Evolutionary conservation across 2,797 vertebrate genomes (phyloP).

Genomic region (Gorsachius magnificus): DNA sequence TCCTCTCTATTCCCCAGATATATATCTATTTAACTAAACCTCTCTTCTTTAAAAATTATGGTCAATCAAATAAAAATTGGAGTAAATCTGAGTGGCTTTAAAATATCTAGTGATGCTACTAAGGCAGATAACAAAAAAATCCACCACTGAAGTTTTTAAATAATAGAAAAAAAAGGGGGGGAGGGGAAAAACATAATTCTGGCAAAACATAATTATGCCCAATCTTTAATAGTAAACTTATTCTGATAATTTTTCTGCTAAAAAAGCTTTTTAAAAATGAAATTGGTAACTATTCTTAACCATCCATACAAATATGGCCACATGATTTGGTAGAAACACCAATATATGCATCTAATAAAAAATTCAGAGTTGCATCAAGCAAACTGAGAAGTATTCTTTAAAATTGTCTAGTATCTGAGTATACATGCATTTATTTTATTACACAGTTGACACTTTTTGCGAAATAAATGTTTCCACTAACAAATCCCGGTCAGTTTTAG

Average conservation of each 20-base stretch:
- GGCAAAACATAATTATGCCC: background rate
- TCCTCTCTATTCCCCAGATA: background rate
- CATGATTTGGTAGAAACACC: background rate
- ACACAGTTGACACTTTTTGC: conserved; percentile 36
- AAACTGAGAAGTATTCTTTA: background rate
- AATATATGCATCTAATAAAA: background rate
- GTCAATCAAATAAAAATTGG: background rate
- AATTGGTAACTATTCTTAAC: background rate
- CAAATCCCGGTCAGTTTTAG: conserved; percentile 21
- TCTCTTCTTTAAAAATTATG: background rate
- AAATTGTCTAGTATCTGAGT: background rate
- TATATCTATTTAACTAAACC: background rate
- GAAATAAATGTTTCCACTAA: conserved; percentile 16
- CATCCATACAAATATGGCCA: background rate
- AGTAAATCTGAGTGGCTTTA: background rate
- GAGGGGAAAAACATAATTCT: background rate
- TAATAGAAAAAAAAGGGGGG: background rate
- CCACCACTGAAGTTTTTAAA: background rate
- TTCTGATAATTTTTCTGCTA: background rate
- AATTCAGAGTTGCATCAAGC: background rate
- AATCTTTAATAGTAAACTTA: background rate
- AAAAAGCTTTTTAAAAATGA: background rate
- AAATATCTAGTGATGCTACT: background rate
- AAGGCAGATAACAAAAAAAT: background rate
- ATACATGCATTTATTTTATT: background rate